A percentile compares a stretch with the other conserved stretches of the same genome.
phyloP scores from a whole-genome alignment of 2,113 vertebrate genomes.

The Brachirus orientalis region DNA sequence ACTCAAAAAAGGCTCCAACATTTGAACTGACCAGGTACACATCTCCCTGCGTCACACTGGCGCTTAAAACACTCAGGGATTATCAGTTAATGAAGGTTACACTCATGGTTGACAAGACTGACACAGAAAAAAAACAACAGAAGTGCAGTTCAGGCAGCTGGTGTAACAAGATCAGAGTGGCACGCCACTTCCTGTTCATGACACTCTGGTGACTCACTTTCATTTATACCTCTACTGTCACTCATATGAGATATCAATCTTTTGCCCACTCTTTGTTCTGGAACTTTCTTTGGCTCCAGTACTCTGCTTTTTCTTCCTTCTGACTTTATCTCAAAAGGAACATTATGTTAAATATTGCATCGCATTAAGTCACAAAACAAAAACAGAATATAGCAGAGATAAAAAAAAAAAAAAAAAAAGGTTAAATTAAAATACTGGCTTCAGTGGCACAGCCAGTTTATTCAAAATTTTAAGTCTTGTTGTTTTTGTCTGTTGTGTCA shows the following conservation, averaged over 20 bases:
- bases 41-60: background rate
- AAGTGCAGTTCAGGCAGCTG: too few relatives aligned
- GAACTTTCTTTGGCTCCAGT: background rate
- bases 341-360: background rate
- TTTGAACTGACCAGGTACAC: too few relatives aligned
- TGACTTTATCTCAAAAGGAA: background rate
- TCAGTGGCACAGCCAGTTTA: too few relatives aligned
- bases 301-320: too few relatives aligned
- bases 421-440: too few relatives aligned
- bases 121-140: too few relatives aligned
- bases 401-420: too few relatives aligned
- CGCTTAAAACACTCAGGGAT: conserved; percentile 4
- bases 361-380: background rate
- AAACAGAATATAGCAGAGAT: too few relatives aligned
- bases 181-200: background rate
- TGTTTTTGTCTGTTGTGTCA: too few relatives aligned
- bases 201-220: conserved; percentile 23
- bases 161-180: conserved; percentile 11
- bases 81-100: conserved; percentile 20
- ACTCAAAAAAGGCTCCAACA: too few relatives aligned
- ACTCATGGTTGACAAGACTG: background rate
- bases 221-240: conserved; percentile 35
- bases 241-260: conserved; percentile 5
- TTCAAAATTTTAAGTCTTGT: too few relatives aligned
- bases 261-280: background rate